A percentile compares a stretch with the other conserved stretches of the same genome.
phyloP scores from a whole-genome alignment of 2,888 invertebrate genomes.

The Scotopteryx bipunctaria region DNA sequence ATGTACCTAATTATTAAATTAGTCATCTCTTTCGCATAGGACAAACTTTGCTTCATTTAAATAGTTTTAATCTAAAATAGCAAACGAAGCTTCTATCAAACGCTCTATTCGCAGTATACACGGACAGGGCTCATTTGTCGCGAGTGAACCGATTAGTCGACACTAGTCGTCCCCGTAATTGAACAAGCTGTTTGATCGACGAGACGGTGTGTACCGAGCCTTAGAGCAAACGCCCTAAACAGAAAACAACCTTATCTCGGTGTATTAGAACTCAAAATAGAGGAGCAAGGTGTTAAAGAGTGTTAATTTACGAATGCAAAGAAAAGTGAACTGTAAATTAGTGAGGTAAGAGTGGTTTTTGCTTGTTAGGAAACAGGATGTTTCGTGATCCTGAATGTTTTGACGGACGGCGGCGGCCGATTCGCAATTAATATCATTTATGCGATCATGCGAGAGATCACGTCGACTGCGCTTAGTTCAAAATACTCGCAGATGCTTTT shows the following conservation, averaged over 20 bases:
- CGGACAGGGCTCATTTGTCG: slow-evolving; percentile 27
- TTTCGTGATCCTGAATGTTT: slow-evolving; percentile 14
- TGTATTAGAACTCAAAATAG: neutral
- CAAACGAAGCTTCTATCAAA: slow-evolving; percentile 1
- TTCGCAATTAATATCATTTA: slow-evolving; percentile 21
- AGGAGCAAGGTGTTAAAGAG: neutral
- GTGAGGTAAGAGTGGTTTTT: slow-evolving; percentile 1
- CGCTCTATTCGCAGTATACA: slow-evolving; percentile 6
- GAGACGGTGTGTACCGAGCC: slow-evolving; percentile 23
- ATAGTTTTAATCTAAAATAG: neutral
- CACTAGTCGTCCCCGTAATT: slow-evolving; percentile 25
- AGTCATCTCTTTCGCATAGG: too few species aligned
- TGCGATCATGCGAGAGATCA: slow-evolving; percentile 9
- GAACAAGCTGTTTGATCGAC: slow-evolving; percentile 27
- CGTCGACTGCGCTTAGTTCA: neutral
- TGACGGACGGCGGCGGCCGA: slow-evolving; percentile 6
- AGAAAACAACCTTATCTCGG: neutral
- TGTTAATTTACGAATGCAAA: neutral
- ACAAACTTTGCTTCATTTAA: neutral
- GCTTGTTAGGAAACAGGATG: neutral
- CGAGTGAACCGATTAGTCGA: slow-evolving; percentile 27
- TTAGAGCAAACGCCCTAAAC: slow-evolving; percentile 4
- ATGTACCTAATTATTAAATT: too few species aligned
- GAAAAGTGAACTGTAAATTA: slow-evolving; percentile 6
- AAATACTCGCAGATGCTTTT: too few species aligned